Base-by-base conservation (phyloP, 2,888 invertebrate genomes). In the Acanthosepion esculentum region DNA sequence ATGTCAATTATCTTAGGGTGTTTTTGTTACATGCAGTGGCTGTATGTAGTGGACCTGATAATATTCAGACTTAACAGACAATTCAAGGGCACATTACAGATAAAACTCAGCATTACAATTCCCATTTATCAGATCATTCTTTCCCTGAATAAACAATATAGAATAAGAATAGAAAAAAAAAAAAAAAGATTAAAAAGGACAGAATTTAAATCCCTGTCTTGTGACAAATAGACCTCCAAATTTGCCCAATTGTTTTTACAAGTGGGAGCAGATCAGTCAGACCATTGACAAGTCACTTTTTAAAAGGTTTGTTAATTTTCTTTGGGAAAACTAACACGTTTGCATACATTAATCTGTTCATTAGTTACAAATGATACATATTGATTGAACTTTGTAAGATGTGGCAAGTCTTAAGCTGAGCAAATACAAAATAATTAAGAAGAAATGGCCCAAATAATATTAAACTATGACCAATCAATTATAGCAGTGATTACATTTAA, bases 391-490 rank as follows among this genome's bases (percentile, higher is more conserved):
- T 78, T 78, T 78, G 78, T 33, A 78, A 78, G 23, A 78, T 78
- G 78, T 78, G 78, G 78, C 78, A 78, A 78, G 78, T 78, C 78
- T 78, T 78, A 78, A 78, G 78, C 78, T 78, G 78, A 78, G 78
- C 33, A n/a, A 78, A 78, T 78, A 78, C n/a, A 78, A 78, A 78
- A 78, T 33, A 78, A 78, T 78, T 8, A 78, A 33, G n/a, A 78
- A 78, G 20, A 78, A 78, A 78, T 78, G 78, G 78, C 78, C 78
- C n/a, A 78, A 15, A 6, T 78, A n/a, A 78, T n/a, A 78, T 78
- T 78, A 78, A 78, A 78, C 78, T 78, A 78, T 78, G 78, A 78
- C 78, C 78, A 78, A 78, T 78, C 78, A 33, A 78, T 78, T 78
- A 33, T 33, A 78, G 78, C 78, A 78, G 23, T n/a, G 78, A 15